A percentile compares a stretch with the other conserved stretches of the same genome.
These are phyloP conservation scores for Coregonus suidteri DNA, from an alignment of 2,797 vertebrate species.

Conservation along the genomic window DNA sequence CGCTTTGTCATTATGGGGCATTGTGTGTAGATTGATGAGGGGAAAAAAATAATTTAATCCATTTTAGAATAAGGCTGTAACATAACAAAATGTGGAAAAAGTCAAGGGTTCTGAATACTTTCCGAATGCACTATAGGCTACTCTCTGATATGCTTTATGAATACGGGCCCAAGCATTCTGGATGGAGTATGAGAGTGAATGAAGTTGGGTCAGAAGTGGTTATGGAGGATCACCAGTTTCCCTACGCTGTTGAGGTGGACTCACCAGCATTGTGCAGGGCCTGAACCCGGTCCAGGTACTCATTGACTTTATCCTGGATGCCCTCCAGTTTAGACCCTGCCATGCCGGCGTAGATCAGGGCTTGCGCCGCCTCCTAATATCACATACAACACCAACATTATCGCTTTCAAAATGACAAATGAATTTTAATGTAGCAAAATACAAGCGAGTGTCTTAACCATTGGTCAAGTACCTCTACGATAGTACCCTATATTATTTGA, in stretches of 20 bases:
- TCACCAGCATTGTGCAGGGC: conserved; percentile 90
- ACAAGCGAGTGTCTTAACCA: neutral
- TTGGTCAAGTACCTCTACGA: neutral
- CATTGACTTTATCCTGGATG: conserved; percentile 94
- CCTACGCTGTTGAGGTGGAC: conserved; percentile 36
- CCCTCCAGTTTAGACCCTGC: conserved; percentile 93
- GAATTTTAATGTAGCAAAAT: neutral
- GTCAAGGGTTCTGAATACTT: no score
- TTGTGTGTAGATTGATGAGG: no score
- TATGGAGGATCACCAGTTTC: no score
- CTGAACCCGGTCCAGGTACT: conserved; percentile 94
- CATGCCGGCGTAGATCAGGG: conserved; percentile 96
- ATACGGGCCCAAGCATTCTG: neutral
- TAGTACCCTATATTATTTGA: neutral
- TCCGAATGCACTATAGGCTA: no score
- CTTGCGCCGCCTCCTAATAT: conserved; percentile 93
- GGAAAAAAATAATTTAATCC: no score
- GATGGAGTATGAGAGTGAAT: neutral
- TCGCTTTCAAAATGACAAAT: neutral
- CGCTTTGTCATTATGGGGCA: no score
- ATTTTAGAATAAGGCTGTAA: no score
- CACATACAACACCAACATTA: conserved; percentile 12
- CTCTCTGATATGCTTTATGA: no score
- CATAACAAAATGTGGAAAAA: no score
- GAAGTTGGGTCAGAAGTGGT: neutral